Evolutionary conservation across 92 coral and sea anemone genomes (phyloP).

Genomic region (Parazoanthus darwini): DNA sequence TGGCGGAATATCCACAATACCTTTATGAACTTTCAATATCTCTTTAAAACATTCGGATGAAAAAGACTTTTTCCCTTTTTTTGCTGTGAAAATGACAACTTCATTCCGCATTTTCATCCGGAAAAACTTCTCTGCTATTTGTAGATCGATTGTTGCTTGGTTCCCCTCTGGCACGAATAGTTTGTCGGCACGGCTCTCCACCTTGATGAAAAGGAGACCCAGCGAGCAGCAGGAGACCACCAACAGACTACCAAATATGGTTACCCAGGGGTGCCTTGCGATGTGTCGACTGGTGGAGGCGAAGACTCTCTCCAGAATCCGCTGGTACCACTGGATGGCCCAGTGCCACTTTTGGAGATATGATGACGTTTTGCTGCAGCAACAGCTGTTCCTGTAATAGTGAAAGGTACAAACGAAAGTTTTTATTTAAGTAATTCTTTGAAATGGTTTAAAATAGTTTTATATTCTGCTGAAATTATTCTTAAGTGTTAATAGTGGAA

Average conservation of each 20-base stretch:
- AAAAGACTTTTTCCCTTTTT: conserved; percentile 35
- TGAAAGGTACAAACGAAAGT: background rate
- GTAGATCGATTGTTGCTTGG: conserved; percentile 48
- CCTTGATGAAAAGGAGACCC: conserved; percentile 39
- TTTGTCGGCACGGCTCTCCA: conserved; percentile 53
- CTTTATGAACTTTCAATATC: conserved; percentile 50
- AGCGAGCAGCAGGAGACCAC: conserved; percentile 43
- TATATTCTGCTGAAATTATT: no score
- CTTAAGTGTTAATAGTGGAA: no score
- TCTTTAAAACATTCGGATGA: conserved; percentile 55
- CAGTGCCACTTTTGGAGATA: conserved; percentile 24
- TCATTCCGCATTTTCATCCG: conserved; percentile 43
- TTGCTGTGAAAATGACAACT: conserved; percentile 49
- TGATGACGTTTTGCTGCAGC: background rate
- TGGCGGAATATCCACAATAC: conserved; percentile 31
- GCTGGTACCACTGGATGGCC: conserved; percentile 39
- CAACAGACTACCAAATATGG: conserved; percentile 41
- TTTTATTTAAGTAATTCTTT: no score
- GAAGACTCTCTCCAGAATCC: conserved; percentile 46
- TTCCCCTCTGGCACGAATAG: conserved; percentile 55
- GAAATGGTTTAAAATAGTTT: no score
- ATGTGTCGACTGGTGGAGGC: conserved; percentile 53
- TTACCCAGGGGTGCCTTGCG: conserved; percentile 49
- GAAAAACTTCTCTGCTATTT: conserved; percentile 49
- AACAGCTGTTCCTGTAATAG: background rate